Percentiles rank a stretch among this genome's conserved stretches.
phyloP scores from a whole-genome alignment of 2,797 vertebrate genomes.

The Xiphorhynchus erythropygius region DNA sequence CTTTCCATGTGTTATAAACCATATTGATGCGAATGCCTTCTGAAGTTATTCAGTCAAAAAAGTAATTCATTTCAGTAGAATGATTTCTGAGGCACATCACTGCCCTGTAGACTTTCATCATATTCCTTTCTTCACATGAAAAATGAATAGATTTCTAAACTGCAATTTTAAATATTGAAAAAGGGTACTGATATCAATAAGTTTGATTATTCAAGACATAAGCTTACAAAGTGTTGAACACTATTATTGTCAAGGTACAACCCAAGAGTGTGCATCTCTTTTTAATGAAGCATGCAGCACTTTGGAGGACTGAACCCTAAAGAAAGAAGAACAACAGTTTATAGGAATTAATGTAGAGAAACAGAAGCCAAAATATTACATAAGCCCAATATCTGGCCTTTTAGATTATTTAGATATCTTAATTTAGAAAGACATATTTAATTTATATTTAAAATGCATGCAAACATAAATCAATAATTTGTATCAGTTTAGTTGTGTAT shows the following conservation, averaged over 20 bases:
- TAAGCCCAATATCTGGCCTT: background rate
- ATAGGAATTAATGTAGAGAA: background rate
- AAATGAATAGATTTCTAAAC: constrained; percentile 51
- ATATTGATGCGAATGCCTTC: constrained; percentile 56
- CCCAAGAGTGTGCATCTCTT: background rate
- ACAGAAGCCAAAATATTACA: rapidly evolving
- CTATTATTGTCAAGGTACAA: background rate
- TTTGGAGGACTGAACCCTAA: background rate
- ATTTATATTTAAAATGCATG: background rate
- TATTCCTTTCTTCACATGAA: constrained; percentile 60
- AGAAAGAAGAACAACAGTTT: background rate
- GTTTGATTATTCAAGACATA: constrained; percentile 50
- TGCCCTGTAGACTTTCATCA: constrained; percentile 50
- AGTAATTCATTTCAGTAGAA: constrained; percentile 64
- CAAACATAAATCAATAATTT: background rate
- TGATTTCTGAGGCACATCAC: constrained; percentile 59
- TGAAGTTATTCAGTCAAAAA: constrained; percentile 67
- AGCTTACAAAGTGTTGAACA: constrained; percentile 1
- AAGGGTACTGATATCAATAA: constrained; percentile 50
- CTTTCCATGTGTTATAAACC: constrained; percentile 51
- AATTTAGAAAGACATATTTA: background rate
- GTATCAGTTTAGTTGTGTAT: background rate
- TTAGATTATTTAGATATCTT: background rate
- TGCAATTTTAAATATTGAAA: constrained; percentile 67
- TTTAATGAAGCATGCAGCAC: background rate